Evolutionary conservation across 1,140 invertebrate species (phyloP), one percentile per base, ranked within the genome.

Genomic region (Xylocopa sonorina): DNA sequence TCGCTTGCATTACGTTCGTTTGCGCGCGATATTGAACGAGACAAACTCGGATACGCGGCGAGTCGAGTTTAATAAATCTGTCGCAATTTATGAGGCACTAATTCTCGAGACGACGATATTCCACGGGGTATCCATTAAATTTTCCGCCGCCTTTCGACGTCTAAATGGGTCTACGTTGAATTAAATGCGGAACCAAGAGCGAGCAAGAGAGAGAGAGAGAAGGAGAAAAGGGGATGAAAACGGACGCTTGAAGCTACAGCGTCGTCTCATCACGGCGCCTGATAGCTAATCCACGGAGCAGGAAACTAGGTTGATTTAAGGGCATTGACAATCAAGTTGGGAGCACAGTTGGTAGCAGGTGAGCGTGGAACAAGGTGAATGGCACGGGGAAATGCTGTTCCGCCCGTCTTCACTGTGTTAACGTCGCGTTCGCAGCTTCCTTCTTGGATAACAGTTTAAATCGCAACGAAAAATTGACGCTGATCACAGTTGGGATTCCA

Each of bases 301-400:
- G 71, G 69, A 58, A 74, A 80, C 71, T 84, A 83, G 73, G 53
- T 71, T 66, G 82, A 60, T 77, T 84, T 81, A 84, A 53, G 72
- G 57, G 41, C 80, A 85, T 85, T 78, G 82, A 82, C 83, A 84
- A 76, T 84, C 55, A 81, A 81, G 82, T 84, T 77, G 64, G 48
- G 73, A 81, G 81, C 79, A 85, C 51, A 55, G 60, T 38, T 62
- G 81, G 62, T 67, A 78, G 57, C 75, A 73, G 75, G 81, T 83
- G 82, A 67, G 46, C 18, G 24, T 29, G 7, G 50, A 74, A 46
- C 63, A 46, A 73, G 63, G 66, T 58, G 68, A 84, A 71, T 73
- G 41, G 57, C 67, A 57, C 53, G 57, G 41, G 29, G 50, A 73
- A 66, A 55, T 46, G 34, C 60, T 66, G 34, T 29, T 41, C 27